A percentile compares a stretch with the other conserved stretches of the same genome.
Conservation (phyloP, 2,888 invertebrate genomes). For the Pollenia labialis region DNA sequence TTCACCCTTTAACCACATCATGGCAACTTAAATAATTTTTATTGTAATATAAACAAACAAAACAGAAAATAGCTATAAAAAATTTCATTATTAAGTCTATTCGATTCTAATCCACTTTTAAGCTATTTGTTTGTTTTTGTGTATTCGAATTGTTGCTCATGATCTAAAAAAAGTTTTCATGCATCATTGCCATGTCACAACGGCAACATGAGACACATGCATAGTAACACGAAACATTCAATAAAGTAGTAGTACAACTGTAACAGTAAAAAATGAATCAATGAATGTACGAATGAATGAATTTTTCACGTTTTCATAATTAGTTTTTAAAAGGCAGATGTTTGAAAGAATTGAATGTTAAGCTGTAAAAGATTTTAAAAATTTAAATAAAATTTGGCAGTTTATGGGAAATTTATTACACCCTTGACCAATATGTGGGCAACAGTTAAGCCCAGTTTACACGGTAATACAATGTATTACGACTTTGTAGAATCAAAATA, state of each 20-base stretch:
- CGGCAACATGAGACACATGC: background rate
- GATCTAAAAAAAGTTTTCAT: constrained; percentile 54
- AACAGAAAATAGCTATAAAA: background rate
- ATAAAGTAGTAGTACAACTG: constrained; percentile 47
- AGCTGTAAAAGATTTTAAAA: too few species aligned
- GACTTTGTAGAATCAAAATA: too few species aligned
- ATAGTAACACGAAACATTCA: constrained; percentile 18
- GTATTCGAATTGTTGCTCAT: constrained; percentile 40
- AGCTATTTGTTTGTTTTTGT: background rate
- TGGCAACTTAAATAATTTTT: constrained; percentile 39
- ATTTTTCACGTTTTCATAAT: constrained; percentile 30
- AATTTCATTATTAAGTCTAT: constrained; percentile 35
- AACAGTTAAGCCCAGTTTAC: too few species aligned
- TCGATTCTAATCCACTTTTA: background rate
- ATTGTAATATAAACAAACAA: constrained; percentile 20
- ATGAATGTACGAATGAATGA: constrained; percentile 51
- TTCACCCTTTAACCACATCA: background rate
- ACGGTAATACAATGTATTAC: too few species aligned
- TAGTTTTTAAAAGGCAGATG: background rate
- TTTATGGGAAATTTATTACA: too few species aligned
- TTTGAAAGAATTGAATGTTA: background rate
- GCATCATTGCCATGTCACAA: constrained; percentile 56
- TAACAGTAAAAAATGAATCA: constrained; percentile 55
- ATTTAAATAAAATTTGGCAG: too few species aligned
- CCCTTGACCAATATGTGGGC: too few species aligned